Base-by-base conservation (phyloP, 2,888 invertebrate genomes). In the Merodon equestris region DNA sequence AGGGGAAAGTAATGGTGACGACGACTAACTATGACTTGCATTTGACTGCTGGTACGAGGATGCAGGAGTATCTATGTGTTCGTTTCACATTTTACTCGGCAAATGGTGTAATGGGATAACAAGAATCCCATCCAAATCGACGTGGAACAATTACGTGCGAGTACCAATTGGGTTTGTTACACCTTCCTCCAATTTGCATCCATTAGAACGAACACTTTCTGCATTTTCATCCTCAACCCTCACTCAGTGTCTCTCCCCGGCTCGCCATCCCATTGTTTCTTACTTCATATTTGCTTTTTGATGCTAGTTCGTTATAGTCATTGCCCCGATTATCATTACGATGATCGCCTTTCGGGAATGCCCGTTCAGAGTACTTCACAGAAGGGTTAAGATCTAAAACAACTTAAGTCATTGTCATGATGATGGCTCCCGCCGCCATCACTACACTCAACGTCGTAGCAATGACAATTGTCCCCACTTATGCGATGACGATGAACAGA, bases 151-250 rank as follows among this genome's bases (percentile, higher is more conserved):
- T 38, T 45, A 50, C 53, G 44, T 44, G 17, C 10, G 15, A 19
- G 27, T 40, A 42, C 14, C n/a, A 7, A 38, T 13, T 4, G 10
- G 36, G 48, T 27, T 61, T 38, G n/a, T 51, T 48, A 48, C 67
- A 68, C 51, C 58, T 58, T 54, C 42, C 15, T 53, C 19, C 51
- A 73, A 79, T 79, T 79, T 73, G 57, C 73, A 58, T 73, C 42
- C 44, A 63, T 67, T 67, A 67, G 18, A 34, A 47, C 7, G 48
- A 5, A 27, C 27, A 27, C 40, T 2, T 3, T n/a, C 3, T 40
- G 40, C 40, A n/a, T 40, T 9, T 40, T n/a, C n/a, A 40, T 40
- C 40, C 10, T 48, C 17, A 27, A 27, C 7, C 27, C 27, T 4
- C 7, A 27, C 40, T 3, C 40, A 3, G 3, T 40, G 2, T 3